phyloP scores from a whole-genome alignment of 2,797 vertebrate species.

The Gadopsis bispinosus region DNA sequence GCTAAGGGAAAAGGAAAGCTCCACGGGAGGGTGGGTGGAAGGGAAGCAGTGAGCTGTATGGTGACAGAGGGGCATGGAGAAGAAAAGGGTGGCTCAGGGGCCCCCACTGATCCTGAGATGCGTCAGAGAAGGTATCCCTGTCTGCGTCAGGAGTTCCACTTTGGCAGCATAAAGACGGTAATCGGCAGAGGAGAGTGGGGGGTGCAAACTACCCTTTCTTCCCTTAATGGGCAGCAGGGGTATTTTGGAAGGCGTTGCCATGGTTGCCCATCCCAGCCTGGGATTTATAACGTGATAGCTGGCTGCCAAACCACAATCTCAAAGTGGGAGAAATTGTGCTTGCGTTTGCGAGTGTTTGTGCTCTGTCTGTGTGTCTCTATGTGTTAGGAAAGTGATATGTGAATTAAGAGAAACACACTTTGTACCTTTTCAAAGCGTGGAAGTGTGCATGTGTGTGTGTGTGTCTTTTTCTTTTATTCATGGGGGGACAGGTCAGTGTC shows the following conservation, averaged over 20 bases:
- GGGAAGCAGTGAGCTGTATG: slow-evolving; percentile 51
- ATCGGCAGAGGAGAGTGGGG: slow-evolving; percentile 61
- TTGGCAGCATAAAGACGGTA: slow-evolving; percentile 76
- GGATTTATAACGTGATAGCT: slow-evolving; percentile 87
- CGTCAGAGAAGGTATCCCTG: slow-evolving; percentile 85
- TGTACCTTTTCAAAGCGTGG: slow-evolving; percentile 35
- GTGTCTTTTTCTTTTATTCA: slow-evolving; percentile 5
- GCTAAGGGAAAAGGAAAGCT: slow-evolving; percentile 64
- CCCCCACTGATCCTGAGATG: slow-evolving; percentile 74
- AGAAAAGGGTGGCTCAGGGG: slow-evolving; percentile 56
- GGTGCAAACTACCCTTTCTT: slow-evolving; percentile 82
- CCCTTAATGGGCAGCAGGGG: slow-evolving; percentile 73
- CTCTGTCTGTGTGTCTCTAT: slow-evolving; percentile 72
- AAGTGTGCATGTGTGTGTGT: slow-evolving; percentile 24
- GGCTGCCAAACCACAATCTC: slow-evolving; percentile 84
- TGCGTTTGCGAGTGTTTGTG: slow-evolving; percentile 80
- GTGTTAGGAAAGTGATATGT: slow-evolving; percentile 45
- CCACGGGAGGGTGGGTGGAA: slow-evolving; percentile 55
- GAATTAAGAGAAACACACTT: slow-evolving; percentile 39
- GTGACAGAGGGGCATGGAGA: slow-evolving; percentile 39
- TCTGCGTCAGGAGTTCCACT: slow-evolving; percentile 85
- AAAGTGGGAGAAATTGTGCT: slow-evolving; percentile 84
- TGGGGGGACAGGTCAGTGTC: slow-evolving; percentile 23
- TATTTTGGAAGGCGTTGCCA: slow-evolving; percentile 90
- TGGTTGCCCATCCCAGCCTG: slow-evolving; percentile 83